These are phyloP conservation scores for Nephrocerus scutellatus DNA, from an alignment of 2,888 invertebrate species.

Conservation along the genomic window DNA sequence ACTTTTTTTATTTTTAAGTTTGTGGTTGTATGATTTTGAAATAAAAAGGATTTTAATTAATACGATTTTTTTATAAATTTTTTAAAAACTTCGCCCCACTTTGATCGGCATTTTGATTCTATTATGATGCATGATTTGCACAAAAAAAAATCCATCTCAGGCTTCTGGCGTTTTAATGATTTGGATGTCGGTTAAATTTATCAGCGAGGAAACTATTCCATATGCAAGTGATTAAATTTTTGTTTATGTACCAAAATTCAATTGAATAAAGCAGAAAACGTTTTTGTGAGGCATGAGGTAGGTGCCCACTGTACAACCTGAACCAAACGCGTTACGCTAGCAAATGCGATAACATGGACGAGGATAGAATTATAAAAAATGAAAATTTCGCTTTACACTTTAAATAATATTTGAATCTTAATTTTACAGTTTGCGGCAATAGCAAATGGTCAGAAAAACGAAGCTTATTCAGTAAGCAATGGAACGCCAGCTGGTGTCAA, in stretches of 20 bases:
- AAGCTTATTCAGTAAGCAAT: conserved; percentile 3
- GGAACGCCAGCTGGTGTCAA: conserved; percentile 19
- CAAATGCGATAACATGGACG: no score
- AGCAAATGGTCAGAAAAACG: conserved; percentile 27
- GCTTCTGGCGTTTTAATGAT: conserved; percentile 31
- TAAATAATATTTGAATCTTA: conserved; percentile 1
- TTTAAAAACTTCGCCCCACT: no score
- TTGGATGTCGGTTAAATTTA: conserved; percentile 32
- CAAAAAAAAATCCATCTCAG: conserved; percentile 18
- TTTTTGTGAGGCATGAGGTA: no score
- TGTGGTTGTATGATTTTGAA: conserved; percentile 18
- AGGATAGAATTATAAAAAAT: no score
- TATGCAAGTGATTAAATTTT: conserved; percentile 33
- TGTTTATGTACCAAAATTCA: background rate
- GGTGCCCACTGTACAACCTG: no score
- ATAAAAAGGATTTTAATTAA: no score
- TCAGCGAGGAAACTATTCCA: conserved; percentile 27
- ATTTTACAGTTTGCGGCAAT: conserved; percentile 33
- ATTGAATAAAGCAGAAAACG: no score
- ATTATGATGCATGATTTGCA: conserved; percentile 19
- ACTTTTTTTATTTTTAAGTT: background rate
- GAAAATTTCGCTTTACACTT: background rate
- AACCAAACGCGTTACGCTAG: no score
- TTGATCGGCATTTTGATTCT: no score
- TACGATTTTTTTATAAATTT: no score